Percentiles rank a stretch among this genome's conserved stretches.
Conservation (phyloP, 2,113 vertebrate genomes). For the Lophura nycthemera region DNA sequence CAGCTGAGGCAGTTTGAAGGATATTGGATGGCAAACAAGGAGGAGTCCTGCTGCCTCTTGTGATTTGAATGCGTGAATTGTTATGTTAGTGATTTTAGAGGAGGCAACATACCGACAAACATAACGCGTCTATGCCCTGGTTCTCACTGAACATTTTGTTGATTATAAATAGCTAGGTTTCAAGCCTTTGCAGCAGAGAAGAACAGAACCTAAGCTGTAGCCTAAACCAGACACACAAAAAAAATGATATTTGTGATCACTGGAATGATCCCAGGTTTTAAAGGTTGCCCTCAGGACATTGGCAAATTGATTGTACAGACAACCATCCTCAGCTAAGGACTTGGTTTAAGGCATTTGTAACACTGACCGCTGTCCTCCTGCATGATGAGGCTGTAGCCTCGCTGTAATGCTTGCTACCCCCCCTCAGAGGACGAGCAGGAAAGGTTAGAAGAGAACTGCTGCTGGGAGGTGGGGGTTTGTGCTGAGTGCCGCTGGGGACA, state of each 20-base stretch:
- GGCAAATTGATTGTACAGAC: not conserved
- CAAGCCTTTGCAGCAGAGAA: not conserved
- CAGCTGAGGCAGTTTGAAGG: not conserved
- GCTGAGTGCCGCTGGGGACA: accelerated
- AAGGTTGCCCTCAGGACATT: not conserved
- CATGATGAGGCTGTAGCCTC: not conserved
- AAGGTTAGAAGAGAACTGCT: not conserved
- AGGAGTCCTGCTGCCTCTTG: not conserved
- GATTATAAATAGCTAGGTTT: not conserved
- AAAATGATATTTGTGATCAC: not conserved
- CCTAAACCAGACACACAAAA: not conserved
- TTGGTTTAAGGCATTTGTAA: not conserved
- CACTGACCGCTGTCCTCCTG: not conserved
- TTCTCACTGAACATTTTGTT: not conserved
- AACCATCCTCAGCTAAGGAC: not conserved
- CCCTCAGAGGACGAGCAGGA: not conserved
- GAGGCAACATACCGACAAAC: not conserved
- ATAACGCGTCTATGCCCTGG: not conserved
- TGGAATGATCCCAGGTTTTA: not conserved
- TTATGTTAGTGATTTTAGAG: not conserved
- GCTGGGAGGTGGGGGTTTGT: not conserved
- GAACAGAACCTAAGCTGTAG: not conserved
- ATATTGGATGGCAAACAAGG: not conserved
- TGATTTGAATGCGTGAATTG: not conserved
- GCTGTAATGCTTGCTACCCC: accelerated